Percentiles rank a stretch among this genome's conserved stretches.
Evolutionary conservation across 2,797 vertebrate genomes (phyloP).

Genomic region (Hapalemur alaotrensis): DNA sequence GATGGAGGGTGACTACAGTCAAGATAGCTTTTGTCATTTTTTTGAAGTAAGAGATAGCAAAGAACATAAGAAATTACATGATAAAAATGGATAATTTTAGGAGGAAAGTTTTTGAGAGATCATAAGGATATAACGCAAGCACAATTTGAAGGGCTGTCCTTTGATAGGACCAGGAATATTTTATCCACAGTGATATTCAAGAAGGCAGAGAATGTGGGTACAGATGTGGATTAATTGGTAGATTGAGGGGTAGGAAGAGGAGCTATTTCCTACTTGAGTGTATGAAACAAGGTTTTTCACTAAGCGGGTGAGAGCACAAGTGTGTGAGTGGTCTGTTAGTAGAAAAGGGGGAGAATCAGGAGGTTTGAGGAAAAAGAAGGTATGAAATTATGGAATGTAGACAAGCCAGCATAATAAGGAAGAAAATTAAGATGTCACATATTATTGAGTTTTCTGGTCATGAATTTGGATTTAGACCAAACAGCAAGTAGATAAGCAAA

Average conservation of each 20-base stretch:
- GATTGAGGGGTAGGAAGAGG: background rate
- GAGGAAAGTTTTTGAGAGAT: background rate
- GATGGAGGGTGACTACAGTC: background rate
- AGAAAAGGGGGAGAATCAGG: background rate
- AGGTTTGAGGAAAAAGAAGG: background rate
- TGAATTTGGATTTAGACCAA: background rate
- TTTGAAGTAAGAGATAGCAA: background rate
- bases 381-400: background rate
- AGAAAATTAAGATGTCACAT: background rate
- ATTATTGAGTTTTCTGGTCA: background rate
- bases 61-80: background rate
- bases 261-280: background rate
- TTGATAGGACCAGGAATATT: background rate
- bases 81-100: background rate
- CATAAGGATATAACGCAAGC: background rate
- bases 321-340: rapidly evolving
- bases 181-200: background rate
- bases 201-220: background rate
- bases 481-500: background rate
- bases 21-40: background rate
- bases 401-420: background rate
- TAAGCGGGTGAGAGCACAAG: background rate
- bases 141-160: background rate
- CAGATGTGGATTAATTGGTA: background rate
- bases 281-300: background rate